Percentiles rank a stretch among this genome's conserved stretches.
Conservation (phyloP, 2,797 vertebrate genomes). For the Mus minutoides region DNA sequence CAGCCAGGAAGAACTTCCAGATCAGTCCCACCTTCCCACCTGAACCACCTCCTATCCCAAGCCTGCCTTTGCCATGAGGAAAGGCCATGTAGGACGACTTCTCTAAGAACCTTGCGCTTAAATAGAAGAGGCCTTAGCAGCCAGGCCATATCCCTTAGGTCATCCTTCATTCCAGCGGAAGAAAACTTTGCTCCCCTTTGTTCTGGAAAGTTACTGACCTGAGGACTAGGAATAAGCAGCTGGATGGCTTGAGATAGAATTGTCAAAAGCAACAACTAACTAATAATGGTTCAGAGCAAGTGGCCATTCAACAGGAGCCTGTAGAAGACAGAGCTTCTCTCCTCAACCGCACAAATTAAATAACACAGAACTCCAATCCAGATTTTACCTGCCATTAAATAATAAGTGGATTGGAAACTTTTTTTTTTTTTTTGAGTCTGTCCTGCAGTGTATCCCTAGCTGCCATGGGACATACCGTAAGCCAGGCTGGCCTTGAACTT, state of each 20-base stretch:
- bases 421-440: background rate
- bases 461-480: background rate
- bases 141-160: background rate
- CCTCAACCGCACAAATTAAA: background rate
- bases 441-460: background rate
- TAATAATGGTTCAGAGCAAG: background rate
- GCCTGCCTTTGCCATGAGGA: background rate
- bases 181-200: slow-evolving; percentile 19
- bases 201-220: background rate
- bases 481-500: background rate
- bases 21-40: background rate
- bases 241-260: background rate
- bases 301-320: background rate
- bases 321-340: background rate
- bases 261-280: background rate
- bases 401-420: background rate
- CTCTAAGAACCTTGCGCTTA: background rate
- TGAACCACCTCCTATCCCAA: background rate
- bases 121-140: slow-evolving; percentile 30
- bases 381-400: background rate
- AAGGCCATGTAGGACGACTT: background rate
- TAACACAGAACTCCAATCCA: too few relatives aligned
- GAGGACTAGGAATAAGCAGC: background rate
- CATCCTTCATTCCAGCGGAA: background rate
- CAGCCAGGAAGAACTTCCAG: background rate